phyloP scores from a whole-genome alignment of 2,113 vertebrate species.

The Ceuthmochares aereus region DNA sequence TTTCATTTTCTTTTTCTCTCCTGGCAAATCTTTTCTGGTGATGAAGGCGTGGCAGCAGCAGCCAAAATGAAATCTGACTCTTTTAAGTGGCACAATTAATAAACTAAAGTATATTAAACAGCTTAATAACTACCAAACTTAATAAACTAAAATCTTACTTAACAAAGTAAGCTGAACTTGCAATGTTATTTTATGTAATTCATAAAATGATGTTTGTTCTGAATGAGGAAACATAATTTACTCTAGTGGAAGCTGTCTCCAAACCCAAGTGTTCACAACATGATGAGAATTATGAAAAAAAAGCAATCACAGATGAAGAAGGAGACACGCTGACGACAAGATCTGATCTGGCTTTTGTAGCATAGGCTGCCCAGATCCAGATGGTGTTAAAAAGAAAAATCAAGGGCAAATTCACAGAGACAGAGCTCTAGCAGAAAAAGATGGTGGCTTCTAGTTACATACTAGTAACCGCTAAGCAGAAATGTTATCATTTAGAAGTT shows the following conservation, averaged over 20 bases:
- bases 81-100: neutral
- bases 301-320: constrained; percentile 60
- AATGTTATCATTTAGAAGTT: neutral
- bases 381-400: constrained; percentile 29
- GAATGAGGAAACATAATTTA: neutral
- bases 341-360: constrained; percentile 57
- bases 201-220: neutral
- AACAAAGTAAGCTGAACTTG: neutral
- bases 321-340: constrained; percentile 67
- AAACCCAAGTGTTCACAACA: neutral
- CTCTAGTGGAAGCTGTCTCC: neutral
- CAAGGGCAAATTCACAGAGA: constrained; percentile 62
- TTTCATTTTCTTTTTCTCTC: neutral
- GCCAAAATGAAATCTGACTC: neutral
- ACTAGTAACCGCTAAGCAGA: neutral
- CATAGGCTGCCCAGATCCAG: constrained; percentile 62
- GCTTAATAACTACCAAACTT: neutral
- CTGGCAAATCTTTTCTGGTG: neutral
- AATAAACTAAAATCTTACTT: neutral
- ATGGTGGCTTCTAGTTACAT: neutral
- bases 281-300: constrained; percentile 61
- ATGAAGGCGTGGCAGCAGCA: neutral
- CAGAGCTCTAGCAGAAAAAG: constrained; percentile 45
- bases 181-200: neutral
- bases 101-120: neutral